Base-by-base conservation (phyloP, 2,797 vertebrate genomes). In the Myotis daubentonii region DNA sequence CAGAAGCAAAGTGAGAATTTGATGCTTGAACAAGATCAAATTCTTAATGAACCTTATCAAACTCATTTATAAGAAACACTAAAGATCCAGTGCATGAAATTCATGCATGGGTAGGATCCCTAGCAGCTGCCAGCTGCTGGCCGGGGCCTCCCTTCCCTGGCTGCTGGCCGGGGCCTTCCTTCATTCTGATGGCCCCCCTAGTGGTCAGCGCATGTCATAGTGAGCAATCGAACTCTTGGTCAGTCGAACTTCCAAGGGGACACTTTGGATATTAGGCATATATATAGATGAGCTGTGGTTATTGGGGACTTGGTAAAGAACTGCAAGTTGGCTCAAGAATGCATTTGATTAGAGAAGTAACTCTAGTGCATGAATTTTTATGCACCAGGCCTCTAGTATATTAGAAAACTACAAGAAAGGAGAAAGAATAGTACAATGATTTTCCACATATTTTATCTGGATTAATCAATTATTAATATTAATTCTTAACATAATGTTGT, bases 21-120 rank as follows among this genome's bases (percentile, higher is more conserved):
- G 87, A 85, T 87, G 79, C 87, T 93, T 78, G 92, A 86, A 95
- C 74, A 96, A 47, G 90, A 96, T 89, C 85, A 97, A 86, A 80
- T 94, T 95, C 78, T 87, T 95, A 97, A 97, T 78, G 93, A 94
- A 68, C 49, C 90, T 87, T 96, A 89, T 93, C 95, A 92, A 94
- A 74, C 75, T 95, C 96, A 95, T 86, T 95, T 96, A 93, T 83
- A 94, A 89, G 90, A 94, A 93, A 75, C 70, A 79, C 23, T 57
- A 57, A 9, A 22, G 53, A 8, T 8, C 53, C 53, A 55, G 20
- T 0, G 3, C 53, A 9, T 55, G 53, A 55, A 8, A 57, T 57
- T 10, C 9, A 8, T 57, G 23, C 55, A 57, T 4, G 9, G 22
- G 8, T 23, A 57, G 55, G 23, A 23, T 57, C 23, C 55, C 55